phyloP scores from a whole-genome alignment of 2,113 vertebrate genomes.

The Silurus glanis region DNA sequence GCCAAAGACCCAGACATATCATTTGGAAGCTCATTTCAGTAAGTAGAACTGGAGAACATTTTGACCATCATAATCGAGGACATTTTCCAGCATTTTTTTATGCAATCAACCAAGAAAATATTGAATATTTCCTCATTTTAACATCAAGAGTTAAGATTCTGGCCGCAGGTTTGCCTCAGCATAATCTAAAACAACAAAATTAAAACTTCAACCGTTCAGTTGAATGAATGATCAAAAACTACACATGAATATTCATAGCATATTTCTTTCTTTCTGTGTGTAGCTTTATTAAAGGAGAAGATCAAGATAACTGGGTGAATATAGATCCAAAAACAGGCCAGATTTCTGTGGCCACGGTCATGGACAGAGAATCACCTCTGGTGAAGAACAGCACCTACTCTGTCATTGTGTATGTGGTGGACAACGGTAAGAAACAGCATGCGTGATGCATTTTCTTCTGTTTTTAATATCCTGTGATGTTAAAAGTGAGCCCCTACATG shows the following conservation, averaged over 20 bases:
- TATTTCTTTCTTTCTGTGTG: not conserved
- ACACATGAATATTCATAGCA: not conserved
- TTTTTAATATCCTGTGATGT: not conserved
- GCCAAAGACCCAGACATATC: slow-evolving; percentile 58
- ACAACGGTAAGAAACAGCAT: slow-evolving; percentile 61
- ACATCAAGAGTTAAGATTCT: not conserved
- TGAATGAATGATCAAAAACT: not conserved
- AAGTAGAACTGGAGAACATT: slow-evolving; percentile 1
- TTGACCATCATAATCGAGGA: no score
- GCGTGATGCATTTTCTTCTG: not conserved
- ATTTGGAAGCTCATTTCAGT: slow-evolving; percentile 53
- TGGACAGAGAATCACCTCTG: slow-evolving; percentile 68
- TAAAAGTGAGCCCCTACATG: no score
- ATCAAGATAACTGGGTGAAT: slow-evolving; percentile 64
- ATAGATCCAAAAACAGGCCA: slow-evolving; percentile 62
- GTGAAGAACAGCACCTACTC: slow-evolving; percentile 61
- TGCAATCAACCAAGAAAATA: not conserved
- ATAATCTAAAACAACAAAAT: not conserved
- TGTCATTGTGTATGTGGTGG: slow-evolving; percentile 59
- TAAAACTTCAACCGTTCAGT: not conserved
- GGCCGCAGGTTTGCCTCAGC: not conserved
- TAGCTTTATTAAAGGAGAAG: slow-evolving; percentile 45
- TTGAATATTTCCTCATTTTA: not conserved
- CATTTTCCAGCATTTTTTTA: not conserved
- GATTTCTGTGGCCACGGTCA: slow-evolving; percentile 53